These are phyloP conservation scores for Aelia acuminata DNA, from an alignment of 2,888 invertebrate genomes.

Conservation along the genomic window DNA sequence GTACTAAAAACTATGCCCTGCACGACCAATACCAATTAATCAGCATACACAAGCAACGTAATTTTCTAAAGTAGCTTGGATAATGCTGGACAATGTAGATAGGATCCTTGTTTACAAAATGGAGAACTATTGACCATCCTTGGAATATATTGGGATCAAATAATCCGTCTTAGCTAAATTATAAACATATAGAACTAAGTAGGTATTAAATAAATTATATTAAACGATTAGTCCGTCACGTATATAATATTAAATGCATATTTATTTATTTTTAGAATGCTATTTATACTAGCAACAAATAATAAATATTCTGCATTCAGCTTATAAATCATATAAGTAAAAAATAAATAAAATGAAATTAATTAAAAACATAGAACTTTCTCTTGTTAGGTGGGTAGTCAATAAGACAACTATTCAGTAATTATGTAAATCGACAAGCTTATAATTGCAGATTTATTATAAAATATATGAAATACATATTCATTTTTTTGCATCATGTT, in stretches of 20 bases:
- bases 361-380: background rate
- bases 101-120: no score
- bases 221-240: background rate
- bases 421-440: background rate
- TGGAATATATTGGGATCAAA: background rate
- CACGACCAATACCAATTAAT: no score
- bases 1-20: no score
- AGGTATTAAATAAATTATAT: background rate
- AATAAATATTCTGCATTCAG: background rate
- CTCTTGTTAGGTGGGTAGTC: background rate
- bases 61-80: no score
- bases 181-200: background rate
- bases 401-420: background rate
- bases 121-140: no score
- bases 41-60: no score
- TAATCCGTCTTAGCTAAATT: background rate
- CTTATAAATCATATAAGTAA: background rate
- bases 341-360: background rate
- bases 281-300: background rate
- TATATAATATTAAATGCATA: background rate
- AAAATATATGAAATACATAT: background rate
- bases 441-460: background rate
- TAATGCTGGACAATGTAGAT: no score
- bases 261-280: background rate
- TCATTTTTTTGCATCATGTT: background rate